Conservation (phyloP, 2,888 invertebrate genomes). For the Catocala nupta region DNA sequence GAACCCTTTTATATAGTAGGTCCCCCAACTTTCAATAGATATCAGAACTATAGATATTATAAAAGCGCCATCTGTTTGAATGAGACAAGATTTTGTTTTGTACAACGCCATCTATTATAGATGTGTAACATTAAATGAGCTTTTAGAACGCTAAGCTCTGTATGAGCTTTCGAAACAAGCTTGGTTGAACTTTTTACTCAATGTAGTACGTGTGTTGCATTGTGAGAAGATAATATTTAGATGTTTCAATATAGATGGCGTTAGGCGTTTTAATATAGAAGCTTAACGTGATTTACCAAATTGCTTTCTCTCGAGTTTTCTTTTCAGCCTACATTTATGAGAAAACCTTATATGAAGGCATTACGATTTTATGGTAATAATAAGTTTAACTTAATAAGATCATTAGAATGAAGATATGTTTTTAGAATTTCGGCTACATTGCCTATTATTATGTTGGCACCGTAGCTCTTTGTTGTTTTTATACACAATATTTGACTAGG, state of each 20-base stretch:
- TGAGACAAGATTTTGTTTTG: not conserved
- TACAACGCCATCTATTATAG: constrained; percentile 32
- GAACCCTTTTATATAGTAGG: not conserved
- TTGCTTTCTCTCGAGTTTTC: not conserved
- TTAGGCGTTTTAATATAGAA: constrained; percentile 6
- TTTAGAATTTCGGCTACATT: no score
- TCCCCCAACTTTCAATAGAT: constrained; percentile 8
- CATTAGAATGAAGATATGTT: no score
- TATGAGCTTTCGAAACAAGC: not conserved
- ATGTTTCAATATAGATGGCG: constrained; percentile 32
- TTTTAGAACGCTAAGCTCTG: not conserved
- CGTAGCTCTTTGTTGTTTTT: no score
- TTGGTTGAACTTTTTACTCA: constrained; percentile 15
- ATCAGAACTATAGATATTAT: constrained; percentile 7
- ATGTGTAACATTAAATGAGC: not conserved
- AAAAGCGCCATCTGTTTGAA: constrained; percentile 20
- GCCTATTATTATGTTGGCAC: no score
- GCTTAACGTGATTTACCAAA: not conserved
- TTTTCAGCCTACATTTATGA: no score
- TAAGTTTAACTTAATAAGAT: no score
- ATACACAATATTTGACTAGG: no score
- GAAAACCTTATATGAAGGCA: no score
- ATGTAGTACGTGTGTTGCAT: not conserved
- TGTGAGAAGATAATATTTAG: constrained; percentile 1
- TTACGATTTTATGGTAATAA: no score